These are phyloP conservation scores for Chrysolina haemoptera DNA, from an alignment of 2,888 invertebrate species.

Conservation along the genomic window DNA sequence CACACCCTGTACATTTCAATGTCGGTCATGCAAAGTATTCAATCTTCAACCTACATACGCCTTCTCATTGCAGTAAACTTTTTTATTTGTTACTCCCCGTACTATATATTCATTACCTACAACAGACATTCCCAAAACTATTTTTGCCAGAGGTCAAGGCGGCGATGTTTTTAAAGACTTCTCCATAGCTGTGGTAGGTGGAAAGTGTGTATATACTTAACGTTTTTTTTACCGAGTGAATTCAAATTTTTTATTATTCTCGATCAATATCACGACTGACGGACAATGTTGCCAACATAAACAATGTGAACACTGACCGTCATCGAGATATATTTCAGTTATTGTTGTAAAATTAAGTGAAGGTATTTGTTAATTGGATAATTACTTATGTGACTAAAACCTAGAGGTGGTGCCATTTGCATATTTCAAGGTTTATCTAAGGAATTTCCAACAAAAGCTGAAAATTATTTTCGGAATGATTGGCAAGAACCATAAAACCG, in stretches of 20 bases:
- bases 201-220: slow-evolving; percentile 30
- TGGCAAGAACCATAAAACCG: too few species aligned
- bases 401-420: too few species aligned
- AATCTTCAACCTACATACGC: background rate
- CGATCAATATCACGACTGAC: slow-evolving; percentile 26
- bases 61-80: background rate
- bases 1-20: too few species aligned
- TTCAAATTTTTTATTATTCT: background rate
- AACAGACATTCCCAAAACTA: slow-evolving; percentile 25
- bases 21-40: background rate
- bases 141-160: slow-evolving; percentile 27
- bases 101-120: slow-evolving; percentile 22
- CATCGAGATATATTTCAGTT: background rate
- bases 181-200: slow-evolving; percentile 25
- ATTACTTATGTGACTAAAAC: too few species aligned
- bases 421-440: too few species aligned
- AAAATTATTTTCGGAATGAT: too few species aligned
- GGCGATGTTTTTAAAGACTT: slow-evolving; percentile 9
- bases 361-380: too few species aligned
- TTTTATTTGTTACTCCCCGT: background rate
- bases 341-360: too few species aligned
- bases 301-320: background rate
- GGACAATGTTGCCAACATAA: slow-evolving; percentile 19
- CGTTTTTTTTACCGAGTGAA: slow-evolving; percentile 1
- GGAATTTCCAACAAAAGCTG: too few species aligned